These are phyloP conservation scores for Sussaba pulchella DNA, from an alignment of 2,888 invertebrate species.

Conservation along the genomic window DNA sequence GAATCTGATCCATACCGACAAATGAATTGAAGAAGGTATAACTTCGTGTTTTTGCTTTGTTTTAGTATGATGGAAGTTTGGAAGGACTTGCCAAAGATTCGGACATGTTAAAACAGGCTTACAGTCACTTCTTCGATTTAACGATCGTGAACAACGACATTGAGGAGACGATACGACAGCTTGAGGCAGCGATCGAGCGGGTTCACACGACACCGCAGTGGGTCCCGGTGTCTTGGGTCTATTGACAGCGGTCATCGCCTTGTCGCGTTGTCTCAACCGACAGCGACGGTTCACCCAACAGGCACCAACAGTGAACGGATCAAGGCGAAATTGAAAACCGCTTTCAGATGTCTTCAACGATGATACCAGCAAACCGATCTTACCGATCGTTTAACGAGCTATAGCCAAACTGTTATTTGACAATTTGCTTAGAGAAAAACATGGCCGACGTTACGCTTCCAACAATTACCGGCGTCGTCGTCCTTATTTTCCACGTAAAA, in stretches of 20 bases:
- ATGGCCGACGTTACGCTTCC: slow-evolving; percentile 34
- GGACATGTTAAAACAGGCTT: slow-evolving; percentile 97
- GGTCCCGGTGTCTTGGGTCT: slow-evolving; percentile 99
- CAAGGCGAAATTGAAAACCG: slow-evolving; percentile 59
- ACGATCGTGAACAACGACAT: slow-evolving; percentile 99
- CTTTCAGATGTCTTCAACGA: slow-evolving; percentile 37
- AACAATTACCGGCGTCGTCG: slow-evolving; percentile 32
- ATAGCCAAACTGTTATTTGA: slow-evolving; percentile 27
- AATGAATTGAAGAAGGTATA: not conserved
- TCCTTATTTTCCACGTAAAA: slow-evolving; percentile 26
- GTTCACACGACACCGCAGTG: slow-evolving; percentile 97
- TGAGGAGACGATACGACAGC: slow-evolving; percentile 97
- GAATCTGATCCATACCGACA: too few relatives aligned
- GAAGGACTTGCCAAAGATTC: slow-evolving; percentile 98
- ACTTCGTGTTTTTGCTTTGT: slow-evolving; percentile 76
- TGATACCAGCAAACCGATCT: slow-evolving; percentile 29
- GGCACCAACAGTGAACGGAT: slow-evolving; percentile 79
- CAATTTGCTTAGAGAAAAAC: slow-evolving; percentile 28
- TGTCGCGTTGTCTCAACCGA: slow-evolving; percentile 78
- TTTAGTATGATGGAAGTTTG: slow-evolving; percentile 98
- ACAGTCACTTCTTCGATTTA: slow-evolving; percentile 99
- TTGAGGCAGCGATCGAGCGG: slow-evolving; percentile 96
- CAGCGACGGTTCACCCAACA: slow-evolving; percentile 81
- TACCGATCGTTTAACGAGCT: slow-evolving; percentile 33
- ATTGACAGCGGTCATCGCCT: slow-evolving; percentile 89